Evolutionary conservation across 2,888 invertebrate genomes (phyloP).

Genomic region (Trichopria drosophilae): DNA sequence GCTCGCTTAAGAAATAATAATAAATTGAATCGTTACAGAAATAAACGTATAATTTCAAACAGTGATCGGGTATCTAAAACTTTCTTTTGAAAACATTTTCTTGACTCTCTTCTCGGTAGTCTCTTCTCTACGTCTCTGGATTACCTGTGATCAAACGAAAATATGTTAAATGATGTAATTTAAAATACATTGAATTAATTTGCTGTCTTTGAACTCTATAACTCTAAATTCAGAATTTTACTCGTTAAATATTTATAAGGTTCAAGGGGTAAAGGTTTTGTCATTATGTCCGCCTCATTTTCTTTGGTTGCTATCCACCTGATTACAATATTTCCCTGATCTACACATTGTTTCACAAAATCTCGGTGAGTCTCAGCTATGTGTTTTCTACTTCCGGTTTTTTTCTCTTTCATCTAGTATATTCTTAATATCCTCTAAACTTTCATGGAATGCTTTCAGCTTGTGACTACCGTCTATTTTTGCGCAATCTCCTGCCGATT

Average conservation of each 20-base stretch:
- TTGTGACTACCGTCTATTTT: constrained; percentile 34
- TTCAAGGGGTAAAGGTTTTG: constrained; percentile 24
- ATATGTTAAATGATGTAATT: too few species aligned
- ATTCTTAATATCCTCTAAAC: constrained; percentile 18
- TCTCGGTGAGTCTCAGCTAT: constrained; percentile 26
- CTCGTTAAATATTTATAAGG: constrained; percentile 14
- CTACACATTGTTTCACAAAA: not conserved
- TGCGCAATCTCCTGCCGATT: constrained; percentile 1
- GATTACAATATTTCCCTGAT: constrained; percentile 28
- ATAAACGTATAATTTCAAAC: too few species aligned
- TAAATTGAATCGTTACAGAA: too few species aligned
- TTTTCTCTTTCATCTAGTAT: constrained; percentile 19
- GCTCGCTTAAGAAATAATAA: too few species aligned
- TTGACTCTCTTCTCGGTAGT: too few species aligned
- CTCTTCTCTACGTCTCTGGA: too few species aligned
- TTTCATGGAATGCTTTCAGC: constrained; percentile 26
- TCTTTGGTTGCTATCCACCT: constrained; percentile 30
- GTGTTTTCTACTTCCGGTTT: constrained; percentile 16
- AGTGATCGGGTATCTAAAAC: too few species aligned
- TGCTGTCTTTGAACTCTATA: too few species aligned
- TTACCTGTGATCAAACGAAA: too few species aligned
- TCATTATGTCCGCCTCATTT: constrained; percentile 13
- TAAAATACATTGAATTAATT: too few species aligned
- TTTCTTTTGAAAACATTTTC: too few species aligned
- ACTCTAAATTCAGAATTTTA: too few species aligned